phyloP scores from a whole-genome alignment of 53 echinoderm and acorn worm genomes.

The Echinarachnius parma region DNA sequence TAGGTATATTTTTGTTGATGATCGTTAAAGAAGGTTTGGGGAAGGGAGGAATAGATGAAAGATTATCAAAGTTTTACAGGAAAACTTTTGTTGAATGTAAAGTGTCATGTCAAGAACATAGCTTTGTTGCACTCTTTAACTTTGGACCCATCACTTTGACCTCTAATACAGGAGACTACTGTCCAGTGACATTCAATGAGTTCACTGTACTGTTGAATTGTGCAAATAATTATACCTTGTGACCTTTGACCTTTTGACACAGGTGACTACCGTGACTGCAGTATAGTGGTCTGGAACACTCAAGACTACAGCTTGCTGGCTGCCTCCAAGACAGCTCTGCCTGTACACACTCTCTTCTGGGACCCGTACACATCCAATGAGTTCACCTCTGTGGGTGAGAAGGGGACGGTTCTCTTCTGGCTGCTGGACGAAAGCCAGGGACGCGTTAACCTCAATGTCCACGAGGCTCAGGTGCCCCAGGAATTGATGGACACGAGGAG shows the following conservation, averaged over 20 bases:
- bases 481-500: constrained; percentile 76
- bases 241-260: too few species aligned
- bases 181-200: too few species aligned
- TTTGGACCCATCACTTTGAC: too few species aligned
- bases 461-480: constrained; percentile 79
- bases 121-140: too few species aligned
- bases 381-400: constrained; percentile 86
- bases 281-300: constrained; percentile 84
- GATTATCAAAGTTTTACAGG: too few species aligned
- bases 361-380: constrained; percentile 94
- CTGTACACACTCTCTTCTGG: constrained; percentile 82
- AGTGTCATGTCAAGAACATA: too few species aligned
- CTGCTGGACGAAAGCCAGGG: constrained; percentile 94
- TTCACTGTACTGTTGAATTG: constrained; percentile 41
- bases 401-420: constrained; percentile 93
- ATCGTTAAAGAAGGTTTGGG: too few species aligned
- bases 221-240: background rate
- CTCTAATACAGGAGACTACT: too few species aligned
- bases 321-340: constrained; percentile 83
- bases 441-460: constrained; percentile 75
- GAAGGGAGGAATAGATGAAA: too few species aligned
- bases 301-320: constrained; percentile 85
- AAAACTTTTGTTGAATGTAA: too few species aligned
- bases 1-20: too few species aligned
- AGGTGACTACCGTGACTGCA: constrained; percentile 94